phyloP scores from a whole-genome alignment of 2,113 vertebrate species.

The Camelus bactrianus region DNA sequence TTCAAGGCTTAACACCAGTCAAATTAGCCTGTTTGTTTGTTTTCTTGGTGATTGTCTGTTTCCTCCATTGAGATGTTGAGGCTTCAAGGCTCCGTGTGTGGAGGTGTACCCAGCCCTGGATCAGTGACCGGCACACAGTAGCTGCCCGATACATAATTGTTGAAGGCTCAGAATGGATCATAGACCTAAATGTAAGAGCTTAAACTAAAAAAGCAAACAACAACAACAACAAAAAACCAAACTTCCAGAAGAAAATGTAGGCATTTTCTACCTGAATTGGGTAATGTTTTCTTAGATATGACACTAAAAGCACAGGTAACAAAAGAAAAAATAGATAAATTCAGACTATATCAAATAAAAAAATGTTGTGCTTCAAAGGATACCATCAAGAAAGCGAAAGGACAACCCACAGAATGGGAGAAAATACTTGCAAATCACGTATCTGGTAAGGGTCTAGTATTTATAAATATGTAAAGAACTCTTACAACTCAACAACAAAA shows the following conservation, averaged over 20 bases:
- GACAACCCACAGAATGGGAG: not conserved
- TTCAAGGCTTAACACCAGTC: not conserved
- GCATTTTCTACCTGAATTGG: not conserved
- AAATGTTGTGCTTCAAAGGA: not conserved
- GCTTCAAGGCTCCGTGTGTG: not conserved
- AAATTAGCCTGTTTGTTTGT: not conserved
- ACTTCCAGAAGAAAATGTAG: not conserved
- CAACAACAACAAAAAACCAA: too few relatives aligned
- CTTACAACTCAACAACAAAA: not conserved
- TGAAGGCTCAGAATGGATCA: not conserved
- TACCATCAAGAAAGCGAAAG: not conserved
- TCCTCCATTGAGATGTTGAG: not conserved
- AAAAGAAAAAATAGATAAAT: not conserved
- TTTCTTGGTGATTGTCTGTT: not conserved
- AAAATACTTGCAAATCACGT: constrained; percentile 4
- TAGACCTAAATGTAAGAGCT: not conserved
- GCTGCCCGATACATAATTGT: not conserved
- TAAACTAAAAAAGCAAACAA: not conserved
- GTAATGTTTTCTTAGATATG: not conserved
- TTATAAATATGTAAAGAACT: not conserved
- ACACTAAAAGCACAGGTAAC: not conserved
- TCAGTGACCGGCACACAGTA: not conserved
- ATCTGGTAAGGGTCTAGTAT: not conserved
- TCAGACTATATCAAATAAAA: not conserved
- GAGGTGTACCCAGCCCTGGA: not conserved